A percentile compares a stretch with the other conserved stretches of the same genome.
These are phyloP conservation scores for Lasioglossum calceatum DNA, from an alignment of 2,888 invertebrate species.

Conservation along the genomic window DNA sequence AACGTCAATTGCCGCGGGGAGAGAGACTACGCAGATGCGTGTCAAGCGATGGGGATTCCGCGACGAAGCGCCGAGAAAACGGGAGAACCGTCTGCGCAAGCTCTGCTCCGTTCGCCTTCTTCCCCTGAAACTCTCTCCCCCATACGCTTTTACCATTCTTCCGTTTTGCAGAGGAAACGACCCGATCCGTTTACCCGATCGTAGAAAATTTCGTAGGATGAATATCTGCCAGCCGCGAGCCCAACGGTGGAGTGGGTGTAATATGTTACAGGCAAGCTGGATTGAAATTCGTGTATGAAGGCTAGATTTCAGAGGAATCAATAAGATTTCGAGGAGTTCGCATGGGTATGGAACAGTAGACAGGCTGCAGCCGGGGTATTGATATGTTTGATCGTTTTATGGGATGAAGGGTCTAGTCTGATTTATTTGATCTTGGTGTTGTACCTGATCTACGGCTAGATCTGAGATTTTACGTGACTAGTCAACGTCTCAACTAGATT, in stretches of 20 bases:
- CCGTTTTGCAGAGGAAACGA: slow-evolving; percentile 10
- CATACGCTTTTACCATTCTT: not conserved
- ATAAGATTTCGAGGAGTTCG: not conserved
- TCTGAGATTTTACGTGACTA: not conserved
- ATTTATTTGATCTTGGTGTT: not conserved
- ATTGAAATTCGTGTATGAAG: not conserved
- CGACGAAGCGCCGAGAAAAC: not conserved
- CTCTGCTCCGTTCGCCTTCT: not conserved
- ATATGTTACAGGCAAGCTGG: not conserved
- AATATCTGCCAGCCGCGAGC: not conserved
- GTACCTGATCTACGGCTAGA: not conserved
- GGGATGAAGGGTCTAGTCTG: not conserved
- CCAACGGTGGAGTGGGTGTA: not conserved
- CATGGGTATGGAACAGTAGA: not conserved
- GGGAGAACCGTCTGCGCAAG: not conserved
- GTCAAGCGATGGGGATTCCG: not conserved
- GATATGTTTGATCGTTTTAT: not conserved
- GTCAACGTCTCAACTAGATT: not conserved
- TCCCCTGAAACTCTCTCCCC: not conserved
- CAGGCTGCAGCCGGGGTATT: not conserved
- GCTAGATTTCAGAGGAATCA: not conserved
- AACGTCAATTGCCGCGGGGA: slow-evolving; percentile 31
- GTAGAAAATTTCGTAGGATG: not conserved
- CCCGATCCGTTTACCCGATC: not conserved
- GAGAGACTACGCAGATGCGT: slow-evolving; percentile 22